phyloP scores from a whole-genome alignment of 2,797 vertebrate species.

The Poecile montanus region DNA sequence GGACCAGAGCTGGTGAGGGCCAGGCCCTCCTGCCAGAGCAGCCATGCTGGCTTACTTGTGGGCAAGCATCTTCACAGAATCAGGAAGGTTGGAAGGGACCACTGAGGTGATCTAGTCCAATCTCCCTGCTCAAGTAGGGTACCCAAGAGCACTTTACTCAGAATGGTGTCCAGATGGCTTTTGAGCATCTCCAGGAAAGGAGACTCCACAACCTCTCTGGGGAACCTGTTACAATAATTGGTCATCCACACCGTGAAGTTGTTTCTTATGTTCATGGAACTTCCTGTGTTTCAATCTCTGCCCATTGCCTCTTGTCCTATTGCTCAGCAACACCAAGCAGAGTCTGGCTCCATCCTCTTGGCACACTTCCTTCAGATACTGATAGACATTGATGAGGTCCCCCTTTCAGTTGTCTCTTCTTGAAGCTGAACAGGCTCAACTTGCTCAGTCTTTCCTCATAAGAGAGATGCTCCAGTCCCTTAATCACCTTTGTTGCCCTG shows the following conservation, averaged over 20 bases:
- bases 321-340: rapidly evolving
- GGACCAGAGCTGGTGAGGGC: background rate
- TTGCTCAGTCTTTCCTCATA: background rate
- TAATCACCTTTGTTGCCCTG: background rate
- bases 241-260: background rate
- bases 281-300: background rate
- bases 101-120: background rate
- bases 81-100: background rate
- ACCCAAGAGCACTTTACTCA: background rate
- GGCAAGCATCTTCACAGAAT: background rate
- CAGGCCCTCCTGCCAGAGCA: background rate
- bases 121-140: background rate
- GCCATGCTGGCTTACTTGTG: background rate
- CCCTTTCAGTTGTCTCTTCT: background rate
- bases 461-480: background rate
- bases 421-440: background rate
- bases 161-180: background rate
- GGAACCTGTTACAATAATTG: background rate
- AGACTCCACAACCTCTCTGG: background rate
- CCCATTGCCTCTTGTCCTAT: background rate
- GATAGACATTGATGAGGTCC: background rate
- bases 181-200: background rate
- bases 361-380: background rate
- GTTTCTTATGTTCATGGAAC: background rate
- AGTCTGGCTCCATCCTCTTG: background rate